Evolutionary conservation across 1,140 invertebrate genomes (phyloP), one percentile per base, ranked within the genome.

Genomic region (Brachionus angularis): DNA sequence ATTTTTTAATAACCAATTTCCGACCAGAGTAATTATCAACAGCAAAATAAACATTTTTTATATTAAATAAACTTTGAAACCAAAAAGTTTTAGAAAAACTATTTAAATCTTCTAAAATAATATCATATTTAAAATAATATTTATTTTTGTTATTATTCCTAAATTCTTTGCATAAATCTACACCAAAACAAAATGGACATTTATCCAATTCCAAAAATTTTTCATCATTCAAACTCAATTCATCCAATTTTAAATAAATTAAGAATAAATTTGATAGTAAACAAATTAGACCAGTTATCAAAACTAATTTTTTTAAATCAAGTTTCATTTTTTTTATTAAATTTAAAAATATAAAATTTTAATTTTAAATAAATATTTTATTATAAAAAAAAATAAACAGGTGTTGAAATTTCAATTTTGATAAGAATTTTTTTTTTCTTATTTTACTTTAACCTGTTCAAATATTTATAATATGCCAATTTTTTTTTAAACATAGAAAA

Each of bases 41-140:
- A 50, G 62, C 62, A 47, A 67, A 70, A 53, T 47, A 70, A 42
- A 70, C 46, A 53, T 70, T 70, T 70, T 70, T 70, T n/a, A 70
- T 52, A 36, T 70, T 70, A 1, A 70, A 29, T 14, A 70, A 18
- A 70, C 23, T 34, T 27, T 70, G 31, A 31, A 50, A n/a, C 3
- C 21, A 27, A 18, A 33, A 53, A 52, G 46, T 52, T 7, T 39
- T 70, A 2, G 31, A 5, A 5, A 70, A n/a, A 7, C 47, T 50
- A 29, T 3, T 12, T 10, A 14, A 25, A 18, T 27, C 2, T 18
- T 70, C 12, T 29, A 31, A 12, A 8, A n/a, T n/a, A n/a, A n/a
- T n/a, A n/a, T 46, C n/a, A 25, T 34, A 33, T 8, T 50, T 52
- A 27, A 27, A 16, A 31, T 16, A 3, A 12, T 39, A 21, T 44